Base-by-base conservation (phyloP, 2,888 invertebrate species). In the Tenthredo notha region DNA sequence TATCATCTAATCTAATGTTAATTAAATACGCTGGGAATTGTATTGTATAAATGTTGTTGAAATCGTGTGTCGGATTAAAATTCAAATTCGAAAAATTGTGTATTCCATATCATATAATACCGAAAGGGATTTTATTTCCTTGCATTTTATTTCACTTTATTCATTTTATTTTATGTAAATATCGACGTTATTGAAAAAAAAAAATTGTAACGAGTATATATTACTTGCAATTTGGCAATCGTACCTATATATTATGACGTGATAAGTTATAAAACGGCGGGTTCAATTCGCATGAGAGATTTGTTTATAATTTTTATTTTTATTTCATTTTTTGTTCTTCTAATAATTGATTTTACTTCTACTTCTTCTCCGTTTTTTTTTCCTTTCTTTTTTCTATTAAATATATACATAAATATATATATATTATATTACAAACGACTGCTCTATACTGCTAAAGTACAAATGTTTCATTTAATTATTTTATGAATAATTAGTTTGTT, bases 381-480 rank as follows among this genome's bases (percentile, higher is more conserved):
- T 47, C 12, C 18, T 77, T 50, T 25, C 10, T 54, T 50, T 50
- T 33, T 47, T 77, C n/a, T 58, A 80, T 80, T 61, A 58, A 88
- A 84, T 88, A 89, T 75, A 85, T 84, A 87, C 25, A 47, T 54
- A 74, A 21, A 43, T 90, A 88, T 88, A 91, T 88, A 91, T 80
- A 90, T 91, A 90, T 88, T 90, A 90, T 90, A 91, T 91, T 90
- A 91, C 90, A 91, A 92, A 93, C 90, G 93, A 93, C 93, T 93
- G 93, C 93, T 93, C 92, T 92, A 93, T 92, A 93, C 93, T 93
- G 93, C 92, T 93, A 92, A 92, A 93, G 93, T 93, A 93, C 93
- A 93, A 93, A 93, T 92, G 91, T 93, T 93, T 92, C 91, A 91
- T 93, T 93, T 92, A 92, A 92, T 92, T 92, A 92, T 91, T 92